These are phyloP conservation scores for Liopterus haemorrhoidalis DNA, from an alignment of 2,888 invertebrate species.

Conservation along the genomic window DNA sequence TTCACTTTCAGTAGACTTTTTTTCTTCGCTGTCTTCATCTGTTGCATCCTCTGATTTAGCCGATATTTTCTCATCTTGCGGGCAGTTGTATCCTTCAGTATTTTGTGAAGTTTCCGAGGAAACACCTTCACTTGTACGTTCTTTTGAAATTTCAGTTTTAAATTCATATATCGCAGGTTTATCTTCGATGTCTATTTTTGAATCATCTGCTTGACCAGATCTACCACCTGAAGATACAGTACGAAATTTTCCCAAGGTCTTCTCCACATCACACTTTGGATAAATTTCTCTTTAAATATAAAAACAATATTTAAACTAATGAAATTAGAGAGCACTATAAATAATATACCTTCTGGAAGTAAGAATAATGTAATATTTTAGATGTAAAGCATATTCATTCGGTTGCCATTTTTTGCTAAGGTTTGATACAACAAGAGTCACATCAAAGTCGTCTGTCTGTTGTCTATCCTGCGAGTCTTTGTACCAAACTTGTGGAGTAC, in stretches of 20 bases:
- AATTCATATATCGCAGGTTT: neutral
- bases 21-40: neutral
- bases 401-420: conserved; percentile 43
- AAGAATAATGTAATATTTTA: conserved; percentile 57
- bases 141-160: conserved; percentile 1
- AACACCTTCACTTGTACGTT: neutral
- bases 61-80: neutral
- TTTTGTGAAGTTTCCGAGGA: conserved; percentile 8
- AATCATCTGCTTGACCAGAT: neutral
- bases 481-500: conserved; percentile 52
- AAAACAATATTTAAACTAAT: conserved; percentile 9
- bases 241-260: conserved; percentile 55
- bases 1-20: neutral
- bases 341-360: conserved; percentile 50
- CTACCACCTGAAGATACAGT: conserved; percentile 47
- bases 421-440: conserved; percentile 61
- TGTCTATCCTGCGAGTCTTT: conserved; percentile 55
- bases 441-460: conserved; percentile 61
- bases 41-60: neutral
- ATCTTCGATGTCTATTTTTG: neutral
- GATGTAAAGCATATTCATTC: conserved; percentile 43
- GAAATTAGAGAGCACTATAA: neutral
- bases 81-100: conserved; percentile 5
- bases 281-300: conserved; percentile 49
- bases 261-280: conserved; percentile 57